Percentiles rank a stretch among this genome's conserved stretches.
Conservation (phyloP, 2,797 vertebrate species). For the Neosilurus mollespiculum region DNA sequence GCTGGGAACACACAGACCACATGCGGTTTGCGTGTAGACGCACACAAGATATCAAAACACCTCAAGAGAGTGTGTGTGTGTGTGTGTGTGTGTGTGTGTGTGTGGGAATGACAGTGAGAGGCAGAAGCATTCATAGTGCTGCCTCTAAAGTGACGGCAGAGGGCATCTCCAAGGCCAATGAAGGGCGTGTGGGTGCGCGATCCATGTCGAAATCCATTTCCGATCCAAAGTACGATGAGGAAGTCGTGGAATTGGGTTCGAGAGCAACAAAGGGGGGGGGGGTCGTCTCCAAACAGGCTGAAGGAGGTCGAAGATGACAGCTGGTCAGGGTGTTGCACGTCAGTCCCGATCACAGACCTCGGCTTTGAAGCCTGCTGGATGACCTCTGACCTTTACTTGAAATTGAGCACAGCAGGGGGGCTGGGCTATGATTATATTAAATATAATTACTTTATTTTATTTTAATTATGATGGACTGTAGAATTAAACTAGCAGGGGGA, state of each 20-base stretch:
- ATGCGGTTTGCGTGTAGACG: conserved; percentile 1
- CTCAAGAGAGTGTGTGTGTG: not conserved
- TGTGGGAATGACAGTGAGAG: not conserved
- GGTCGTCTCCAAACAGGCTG: not conserved
- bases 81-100: not conserved
- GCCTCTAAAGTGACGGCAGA: not conserved
- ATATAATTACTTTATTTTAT: not conserved
- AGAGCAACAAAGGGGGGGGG: not conserved
- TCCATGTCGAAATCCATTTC: not conserved
- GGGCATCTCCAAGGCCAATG: not conserved
- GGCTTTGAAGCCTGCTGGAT: not conserved
- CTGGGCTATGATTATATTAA: no score
- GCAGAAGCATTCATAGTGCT: not conserved
- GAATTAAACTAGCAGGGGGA: conserved; percentile 19
- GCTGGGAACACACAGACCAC: conserved; percentile 50
- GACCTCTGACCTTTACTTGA: not conserved
- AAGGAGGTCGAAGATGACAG: not conserved
- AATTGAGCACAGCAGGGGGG: no score
- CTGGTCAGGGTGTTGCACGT: not conserved
- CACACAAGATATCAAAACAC: conserved; percentile 17
- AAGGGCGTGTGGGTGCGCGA: not conserved
- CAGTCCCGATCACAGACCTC: not conserved
- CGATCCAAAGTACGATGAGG: not conserved
- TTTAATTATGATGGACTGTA: conserved; percentile 19
- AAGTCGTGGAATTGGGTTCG: not conserved